These are phyloP conservation scores for Drosophila setifemur DNA, from an alignment of 1,140 invertebrate species.

Conservation along the genomic window DNA sequence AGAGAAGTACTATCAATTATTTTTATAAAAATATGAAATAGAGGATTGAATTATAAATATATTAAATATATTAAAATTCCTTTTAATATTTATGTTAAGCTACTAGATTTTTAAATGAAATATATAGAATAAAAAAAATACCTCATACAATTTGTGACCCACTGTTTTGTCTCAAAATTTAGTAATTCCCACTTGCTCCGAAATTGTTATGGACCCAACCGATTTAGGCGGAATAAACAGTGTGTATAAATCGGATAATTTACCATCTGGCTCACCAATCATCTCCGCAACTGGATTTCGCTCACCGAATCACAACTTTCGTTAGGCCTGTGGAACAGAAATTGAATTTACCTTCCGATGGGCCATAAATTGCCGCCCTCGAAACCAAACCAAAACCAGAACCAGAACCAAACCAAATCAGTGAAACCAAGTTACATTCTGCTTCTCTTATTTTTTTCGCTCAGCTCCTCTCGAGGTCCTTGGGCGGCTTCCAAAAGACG, in stretches of 20 bases:
- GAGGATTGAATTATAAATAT: too few relatives aligned
- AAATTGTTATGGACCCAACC: too few relatives aligned
- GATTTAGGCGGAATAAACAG: slow-evolving; percentile 24
- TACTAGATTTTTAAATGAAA: too few relatives aligned
- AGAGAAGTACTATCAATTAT: too few relatives aligned
- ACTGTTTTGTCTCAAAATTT: too few relatives aligned
- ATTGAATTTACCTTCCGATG: slow-evolving; percentile 74
- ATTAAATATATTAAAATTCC: too few relatives aligned
- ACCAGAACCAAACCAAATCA: slow-evolving; percentile 59
- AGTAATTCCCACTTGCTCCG: too few relatives aligned
- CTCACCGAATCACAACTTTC: slow-evolving; percentile 24
- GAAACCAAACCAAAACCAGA: not conserved
- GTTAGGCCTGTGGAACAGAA: slow-evolving; percentile 39
- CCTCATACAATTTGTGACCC: too few relatives aligned
- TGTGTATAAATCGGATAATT: slow-evolving; percentile 35
- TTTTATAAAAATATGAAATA: too few relatives aligned
- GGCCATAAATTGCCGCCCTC: slow-evolving; percentile 59
- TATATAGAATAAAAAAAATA: too few relatives aligned
- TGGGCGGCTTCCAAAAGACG: slow-evolving; percentile 36
- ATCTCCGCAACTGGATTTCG: slow-evolving; percentile 30
- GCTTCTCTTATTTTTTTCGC: slow-evolving; percentile 15
- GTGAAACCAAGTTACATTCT: slow-evolving; percentile 53
- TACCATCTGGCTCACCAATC: slow-evolving; percentile 30
- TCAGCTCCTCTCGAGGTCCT: slow-evolving; percentile 22
- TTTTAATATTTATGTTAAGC: too few relatives aligned